Evolutionary conservation across 2,888 invertebrate genomes (phyloP).

Genomic region (Ormyrus thymus): DNA sequence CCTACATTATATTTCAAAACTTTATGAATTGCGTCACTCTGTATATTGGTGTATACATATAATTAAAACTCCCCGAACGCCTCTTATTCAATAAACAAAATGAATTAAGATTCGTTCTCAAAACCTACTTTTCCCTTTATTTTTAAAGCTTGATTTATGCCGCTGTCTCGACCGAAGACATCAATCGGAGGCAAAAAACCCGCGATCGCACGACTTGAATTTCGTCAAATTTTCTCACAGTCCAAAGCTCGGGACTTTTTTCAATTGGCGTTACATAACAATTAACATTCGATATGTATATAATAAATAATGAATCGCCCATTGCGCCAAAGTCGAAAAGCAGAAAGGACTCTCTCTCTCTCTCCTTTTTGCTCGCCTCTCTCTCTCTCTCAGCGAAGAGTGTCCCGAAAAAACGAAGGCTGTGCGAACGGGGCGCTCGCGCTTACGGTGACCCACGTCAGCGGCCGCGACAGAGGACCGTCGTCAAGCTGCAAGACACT

Average conservation of each 20-base stretch:
- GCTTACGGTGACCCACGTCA: constrained; percentile 46
- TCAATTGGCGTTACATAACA: background rate
- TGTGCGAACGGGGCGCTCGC: background rate
- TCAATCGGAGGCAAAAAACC: too few species aligned
- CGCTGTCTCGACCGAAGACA: too few species aligned
- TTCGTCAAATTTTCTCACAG: constrained; percentile 11
- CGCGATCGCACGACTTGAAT: background rate
- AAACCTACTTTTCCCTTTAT: too few species aligned
- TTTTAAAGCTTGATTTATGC: too few species aligned
- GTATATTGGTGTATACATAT: too few species aligned
- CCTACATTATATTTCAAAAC: too few species aligned
- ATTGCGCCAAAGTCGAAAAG: constrained; percentile 19
- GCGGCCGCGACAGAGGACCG: constrained; percentile 42
- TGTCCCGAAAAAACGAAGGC: background rate
- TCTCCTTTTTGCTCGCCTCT: background rate
- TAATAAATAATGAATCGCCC: constrained; percentile 32
- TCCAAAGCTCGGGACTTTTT: background rate
- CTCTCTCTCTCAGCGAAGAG: background rate
- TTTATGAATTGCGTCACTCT: too few species aligned
- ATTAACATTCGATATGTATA: constrained; percentile 18
- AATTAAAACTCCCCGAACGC: too few species aligned
- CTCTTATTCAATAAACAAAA: too few species aligned
- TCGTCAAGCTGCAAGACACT: constrained; percentile 49
- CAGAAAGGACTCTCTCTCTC: background rate
- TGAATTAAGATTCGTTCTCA: too few species aligned